Evolutionary conservation across 2,888 invertebrate genomes (phyloP), one percentile per base, ranked within the genome.

Genomic region (Smittia aterrima): DNA sequence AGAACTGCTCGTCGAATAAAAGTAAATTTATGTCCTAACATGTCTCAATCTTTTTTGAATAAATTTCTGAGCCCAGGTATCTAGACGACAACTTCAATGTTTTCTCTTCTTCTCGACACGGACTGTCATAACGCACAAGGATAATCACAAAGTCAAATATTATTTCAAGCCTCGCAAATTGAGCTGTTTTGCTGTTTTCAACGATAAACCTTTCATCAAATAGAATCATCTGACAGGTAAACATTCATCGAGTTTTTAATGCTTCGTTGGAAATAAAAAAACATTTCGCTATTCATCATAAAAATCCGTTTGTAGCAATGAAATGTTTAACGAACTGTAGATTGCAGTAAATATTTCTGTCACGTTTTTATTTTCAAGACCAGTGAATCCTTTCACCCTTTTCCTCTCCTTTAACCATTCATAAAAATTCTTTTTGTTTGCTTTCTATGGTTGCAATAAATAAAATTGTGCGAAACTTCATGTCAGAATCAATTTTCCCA

Each of bases 251-350:
- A 32, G 32, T 32, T 32, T 32, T 32, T 32, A 32, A 32, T 32
- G 47, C 47, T n/a, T 47, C 11, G 47, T 6, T 47, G 47, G 47
- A 47, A 47, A 47, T 47, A 47, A 47, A 47, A 47, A 47, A 38
- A 9, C n/a, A n/a, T 32, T 9, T n/a, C 11, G 2, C 47, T 2
- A 47, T 47, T 47, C 47, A 47, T 47, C 47, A 47, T 47, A 47
- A 47, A 47, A n/a, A n/a, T n/a, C 16, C 16, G 11, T n/a, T 47
- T 47, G 47, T 13, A 2, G 16, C 16, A 47, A 47, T 47, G 47
- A 47, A 47, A 47, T 47, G 47, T 47, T 47, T n/a, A 47, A 47
- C 47, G 47, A 47, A 47, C 47, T 47, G 47, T n/a, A n/a, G 11
- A 16, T 47, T 47, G 47, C 47, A 47, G 47, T 47, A 47, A 47